Percentiles rank a stretch among this genome's conserved stretches.
Evolutionary conservation across 2,888 invertebrate species (phyloP).

Genomic region (Mylabris sibirica): DNA sequence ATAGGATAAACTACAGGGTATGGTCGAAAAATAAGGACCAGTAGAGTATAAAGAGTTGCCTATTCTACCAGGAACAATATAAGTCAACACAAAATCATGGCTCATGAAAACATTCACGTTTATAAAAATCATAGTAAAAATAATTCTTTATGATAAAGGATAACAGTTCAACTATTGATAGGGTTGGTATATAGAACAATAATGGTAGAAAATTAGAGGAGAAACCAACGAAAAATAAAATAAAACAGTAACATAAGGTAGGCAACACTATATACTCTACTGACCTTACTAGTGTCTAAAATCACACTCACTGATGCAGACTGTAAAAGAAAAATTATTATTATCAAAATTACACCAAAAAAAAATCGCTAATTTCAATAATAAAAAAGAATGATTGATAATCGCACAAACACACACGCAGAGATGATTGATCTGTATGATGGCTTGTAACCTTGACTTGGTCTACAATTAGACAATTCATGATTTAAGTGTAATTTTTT

Average conservation of each 20-base stretch:
- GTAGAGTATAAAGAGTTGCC: constrained; percentile 44
- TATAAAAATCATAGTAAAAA: constrained; percentile 19
- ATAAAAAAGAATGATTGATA: not conserved
- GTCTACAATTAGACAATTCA: not conserved
- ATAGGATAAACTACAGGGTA: constrained; percentile 17
- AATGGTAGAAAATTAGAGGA: not conserved
- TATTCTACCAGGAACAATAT: constrained; percentile 36
- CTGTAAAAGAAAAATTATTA: constrained; percentile 55
- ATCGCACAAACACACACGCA: too few relatives aligned
- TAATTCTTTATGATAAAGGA: constrained; percentile 19
- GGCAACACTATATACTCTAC: constrained; percentile 55
- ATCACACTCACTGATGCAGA: constrained; percentile 56
- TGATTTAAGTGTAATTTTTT: not conserved
- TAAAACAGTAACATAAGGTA: constrained; percentile 37
- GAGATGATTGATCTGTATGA: too few relatives aligned
- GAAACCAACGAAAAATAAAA: constrained; percentile 22
- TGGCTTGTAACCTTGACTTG: not conserved
- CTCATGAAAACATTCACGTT: constrained; percentile 28
- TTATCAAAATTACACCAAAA: constrained; percentile 13
- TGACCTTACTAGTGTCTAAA: constrained; percentile 54
- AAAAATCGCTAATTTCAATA: not conserved
- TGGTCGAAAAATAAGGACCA: constrained; percentile 26
- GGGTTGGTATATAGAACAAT: not conserved
- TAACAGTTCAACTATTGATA: not conserved
- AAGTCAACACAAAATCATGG: constrained; percentile 25